Evolutionary conservation across 92 coral and sea anemone species (phyloP).

Genomic region (Micromussa lordhowensis): DNA sequence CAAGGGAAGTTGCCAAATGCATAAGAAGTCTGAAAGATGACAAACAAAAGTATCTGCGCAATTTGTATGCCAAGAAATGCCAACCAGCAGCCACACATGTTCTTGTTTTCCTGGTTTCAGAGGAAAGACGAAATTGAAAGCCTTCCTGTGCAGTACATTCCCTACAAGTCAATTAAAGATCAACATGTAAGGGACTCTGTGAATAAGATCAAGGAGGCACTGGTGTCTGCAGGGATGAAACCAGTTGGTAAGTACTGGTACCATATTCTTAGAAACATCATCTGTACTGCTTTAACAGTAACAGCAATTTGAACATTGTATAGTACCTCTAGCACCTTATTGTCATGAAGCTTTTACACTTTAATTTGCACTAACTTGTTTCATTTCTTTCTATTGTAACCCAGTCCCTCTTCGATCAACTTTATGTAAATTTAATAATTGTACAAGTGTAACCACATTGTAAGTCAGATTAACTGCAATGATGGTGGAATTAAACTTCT

Average conservation of each 20-base stretch:
- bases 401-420: too few species aligned
- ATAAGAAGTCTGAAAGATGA: not conserved
- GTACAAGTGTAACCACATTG: too few species aligned
- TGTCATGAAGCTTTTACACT: not conserved
- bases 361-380: too few species aligned
- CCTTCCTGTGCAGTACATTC: conserved; percentile 30
- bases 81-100: conserved; percentile 67
- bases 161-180: conserved; percentile 45
- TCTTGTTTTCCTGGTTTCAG: conserved; percentile 46
- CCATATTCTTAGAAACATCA: too few species aligned
- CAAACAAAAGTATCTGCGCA: not conserved
- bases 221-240: conserved; percentile 33
- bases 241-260: conserved; percentile 58
- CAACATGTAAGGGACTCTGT: conserved; percentile 60
- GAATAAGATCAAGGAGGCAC: conserved; percentile 30
- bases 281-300: too few species aligned
- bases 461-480: too few species aligned
- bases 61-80: conserved; percentile 40
- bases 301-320: too few species aligned
- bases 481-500: too few species aligned
- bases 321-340: too few species aligned
- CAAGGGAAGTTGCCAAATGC: too few species aligned
- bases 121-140: conserved; percentile 52
- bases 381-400: too few species aligned
- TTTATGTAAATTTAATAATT: too few species aligned